These are phyloP conservation scores for Thamnaconus septentrionalis DNA, from an alignment of 2,113 vertebrate species.

Conservation along the genomic window DNA sequence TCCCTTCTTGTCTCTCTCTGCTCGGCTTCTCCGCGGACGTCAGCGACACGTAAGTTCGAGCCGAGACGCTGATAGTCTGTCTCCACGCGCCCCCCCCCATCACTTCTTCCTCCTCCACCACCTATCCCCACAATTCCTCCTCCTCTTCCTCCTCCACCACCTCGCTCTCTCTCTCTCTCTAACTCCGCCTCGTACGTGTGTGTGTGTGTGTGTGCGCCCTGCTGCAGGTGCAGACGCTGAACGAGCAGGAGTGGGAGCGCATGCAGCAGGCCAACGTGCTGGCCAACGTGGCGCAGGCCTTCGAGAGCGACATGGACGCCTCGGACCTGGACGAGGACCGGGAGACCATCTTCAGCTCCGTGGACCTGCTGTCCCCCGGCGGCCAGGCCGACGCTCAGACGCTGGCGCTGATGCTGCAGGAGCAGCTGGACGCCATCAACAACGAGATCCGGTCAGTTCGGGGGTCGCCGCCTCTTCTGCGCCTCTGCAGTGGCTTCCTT, in stretches of 20 bases:
- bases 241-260: constrained; percentile 98
- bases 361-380: constrained; percentile 89
- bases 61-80: background rate
- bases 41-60: constrained; percentile 75
- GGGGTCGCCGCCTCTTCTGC: background rate
- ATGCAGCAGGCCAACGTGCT: constrained; percentile 95
- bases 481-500: background rate
- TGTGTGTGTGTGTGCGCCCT: background rate
- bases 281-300: constrained; percentile 94
- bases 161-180: background rate
- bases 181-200: background rate
- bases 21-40: constrained; percentile 65
- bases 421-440: constrained; percentile 97
- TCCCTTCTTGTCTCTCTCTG: constrained; percentile 52
- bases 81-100: too few relatives aligned
- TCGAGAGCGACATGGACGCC: constrained; percentile 91
- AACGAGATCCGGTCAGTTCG: constrained; percentile 91
- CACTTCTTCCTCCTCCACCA: background rate
- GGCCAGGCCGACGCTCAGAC: constrained; percentile 97
- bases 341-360: constrained; percentile 90
- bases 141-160: background rate
- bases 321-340: constrained; percentile 92
- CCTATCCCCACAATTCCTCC: background rate
- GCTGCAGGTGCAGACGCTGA: constrained; percentile 91
- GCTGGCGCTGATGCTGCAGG: constrained; percentile 95